Evolutionary conservation across 2,888 invertebrate genomes (phyloP), one percentile per base, ranked within the genome.

Genomic region (Xanthorhoe spadicearia): DNA sequence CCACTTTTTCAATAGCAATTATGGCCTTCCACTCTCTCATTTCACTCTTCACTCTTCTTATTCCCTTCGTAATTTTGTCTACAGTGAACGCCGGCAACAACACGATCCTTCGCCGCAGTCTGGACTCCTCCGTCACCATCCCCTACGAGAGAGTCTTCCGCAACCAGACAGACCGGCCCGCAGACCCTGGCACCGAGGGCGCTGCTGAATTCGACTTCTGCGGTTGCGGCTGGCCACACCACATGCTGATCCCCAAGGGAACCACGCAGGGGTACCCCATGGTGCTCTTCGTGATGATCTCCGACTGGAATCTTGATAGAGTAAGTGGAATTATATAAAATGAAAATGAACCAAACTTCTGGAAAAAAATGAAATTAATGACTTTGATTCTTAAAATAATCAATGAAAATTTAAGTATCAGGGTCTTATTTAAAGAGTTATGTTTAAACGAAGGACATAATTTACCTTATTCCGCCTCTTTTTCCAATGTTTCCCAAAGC

Each of bases 141-240:
- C 97, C 97, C 0, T 97, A 96, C 83, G 97, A 97, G 83, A 93
- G 96, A 65, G 97, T 96, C 0, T 98, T 97, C 95, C 94, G 96
- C 9, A 94, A 95, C 82, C 96, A 96, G 74, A 77, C 82, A 0
- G 92, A 87, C 61, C 93, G 96, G 0, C 96, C 96, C 0, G 94
- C 92, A 0, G 94, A 94, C 50, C 76, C 87, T 0, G 85, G 92
- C n/a, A 83, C 93, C 0, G 90, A 87, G 0, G 87, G 91, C 2
- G 87, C 94, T 0, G 89, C 89, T 0, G 91, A 93, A 73, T 96
- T 96, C 89, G 96, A 96, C 88, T 97, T 96, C 94, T 98, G 97
- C 89, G 97, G 97, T 68, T 98, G 97, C 78, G 97, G 97, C 58
- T 97, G 97, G 97, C 97, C 97, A 0, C 95, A 97, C 68, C 97